These are phyloP conservation scores for Episyrphus balteatus DNA, from an alignment of 1,140 invertebrate genomes.

Conservation along the genomic window DNA sequence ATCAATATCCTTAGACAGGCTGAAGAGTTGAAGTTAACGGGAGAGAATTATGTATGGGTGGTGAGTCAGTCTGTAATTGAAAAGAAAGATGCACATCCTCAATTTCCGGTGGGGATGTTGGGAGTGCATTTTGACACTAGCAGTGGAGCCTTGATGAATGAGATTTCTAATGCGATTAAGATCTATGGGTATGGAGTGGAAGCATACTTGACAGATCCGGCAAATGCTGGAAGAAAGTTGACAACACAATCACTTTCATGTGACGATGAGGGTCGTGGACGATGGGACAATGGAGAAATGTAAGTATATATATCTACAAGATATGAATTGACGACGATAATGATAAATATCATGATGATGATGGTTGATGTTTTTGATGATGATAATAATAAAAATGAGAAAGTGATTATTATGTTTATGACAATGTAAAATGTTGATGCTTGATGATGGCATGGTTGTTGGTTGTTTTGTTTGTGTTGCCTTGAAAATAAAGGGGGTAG, in stretches of 20 bases:
- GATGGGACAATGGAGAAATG: slow-evolving; percentile 37
- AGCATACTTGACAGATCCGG: slow-evolving; percentile 64
- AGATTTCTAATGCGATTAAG: slow-evolving; percentile 79
- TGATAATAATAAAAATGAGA: too few relatives aligned
- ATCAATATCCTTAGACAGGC: slow-evolving; percentile 72
- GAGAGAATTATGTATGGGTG: slow-evolving; percentile 94
- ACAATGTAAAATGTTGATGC: too few relatives aligned
- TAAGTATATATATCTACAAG: slow-evolving; percentile 12
- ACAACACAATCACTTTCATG: slow-evolving; percentile 64
- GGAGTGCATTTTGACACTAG: slow-evolving; percentile 89
- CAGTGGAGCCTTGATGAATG: slow-evolving; percentile 62
- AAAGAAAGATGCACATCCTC: slow-evolving; percentile 57
- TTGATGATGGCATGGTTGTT: too few relatives aligned
- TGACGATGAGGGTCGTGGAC: slow-evolving; percentile 36
- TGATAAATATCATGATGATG: too few relatives aligned
- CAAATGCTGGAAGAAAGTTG: slow-evolving; percentile 55
- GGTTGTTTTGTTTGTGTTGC: too few relatives aligned
- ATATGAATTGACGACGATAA: background rate
- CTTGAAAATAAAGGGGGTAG: too few relatives aligned
- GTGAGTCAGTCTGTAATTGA: slow-evolving; percentile 90
- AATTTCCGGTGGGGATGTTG: slow-evolving; percentile 87
- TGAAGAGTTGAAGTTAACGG: slow-evolving; percentile 73
- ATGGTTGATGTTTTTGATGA: too few relatives aligned
- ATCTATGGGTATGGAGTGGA: slow-evolving; percentile 86
- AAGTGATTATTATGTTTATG: too few relatives aligned